phyloP scores from a whole-genome alignment of 2,113 vertebrate genomes.

The Porphyrio hochstetteri region DNA sequence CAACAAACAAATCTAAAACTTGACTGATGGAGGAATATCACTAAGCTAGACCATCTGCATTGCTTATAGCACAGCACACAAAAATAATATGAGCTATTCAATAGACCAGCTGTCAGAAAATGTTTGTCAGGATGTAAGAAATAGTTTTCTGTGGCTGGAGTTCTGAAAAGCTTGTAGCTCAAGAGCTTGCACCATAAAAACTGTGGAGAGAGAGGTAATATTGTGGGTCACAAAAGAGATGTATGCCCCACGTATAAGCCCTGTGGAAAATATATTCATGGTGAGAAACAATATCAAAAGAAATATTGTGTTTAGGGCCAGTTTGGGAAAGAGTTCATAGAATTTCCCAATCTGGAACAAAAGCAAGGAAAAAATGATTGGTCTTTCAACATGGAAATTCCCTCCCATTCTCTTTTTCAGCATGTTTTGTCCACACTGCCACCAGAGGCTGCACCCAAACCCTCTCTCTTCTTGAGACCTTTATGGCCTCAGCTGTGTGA shows the following conservation, averaged over 20 bases:
- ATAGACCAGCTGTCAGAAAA: slow-evolving; percentile 48
- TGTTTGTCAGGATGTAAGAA: slow-evolving; percentile 12
- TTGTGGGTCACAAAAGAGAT: neutral
- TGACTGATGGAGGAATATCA: slow-evolving; percentile 51
- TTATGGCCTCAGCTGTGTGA: neutral
- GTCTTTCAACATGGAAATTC: neutral
- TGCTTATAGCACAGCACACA: slow-evolving; percentile 49
- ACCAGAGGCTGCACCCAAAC: fast-evolving
- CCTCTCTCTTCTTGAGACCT: neutral
- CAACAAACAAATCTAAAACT: slow-evolving; percentile 32
- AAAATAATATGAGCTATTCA: slow-evolving; percentile 47
- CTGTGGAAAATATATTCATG: neutral
- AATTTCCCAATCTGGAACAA: neutral
- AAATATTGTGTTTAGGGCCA: neutral
- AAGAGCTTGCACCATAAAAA: neutral
- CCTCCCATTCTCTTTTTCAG: neutral
- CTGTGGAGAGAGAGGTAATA: neutral
- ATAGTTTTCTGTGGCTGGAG: neutral
- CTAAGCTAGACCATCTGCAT: slow-evolving; percentile 50
- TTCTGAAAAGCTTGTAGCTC: neutral
- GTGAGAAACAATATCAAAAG: neutral
- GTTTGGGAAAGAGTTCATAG: neutral
- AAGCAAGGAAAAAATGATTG: neutral
- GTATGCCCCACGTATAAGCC: neutral
- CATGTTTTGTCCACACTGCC: neutral